Evolutionary conservation across 2,888 invertebrate species (phyloP).

Genomic region (Calameuta filiformis): DNA sequence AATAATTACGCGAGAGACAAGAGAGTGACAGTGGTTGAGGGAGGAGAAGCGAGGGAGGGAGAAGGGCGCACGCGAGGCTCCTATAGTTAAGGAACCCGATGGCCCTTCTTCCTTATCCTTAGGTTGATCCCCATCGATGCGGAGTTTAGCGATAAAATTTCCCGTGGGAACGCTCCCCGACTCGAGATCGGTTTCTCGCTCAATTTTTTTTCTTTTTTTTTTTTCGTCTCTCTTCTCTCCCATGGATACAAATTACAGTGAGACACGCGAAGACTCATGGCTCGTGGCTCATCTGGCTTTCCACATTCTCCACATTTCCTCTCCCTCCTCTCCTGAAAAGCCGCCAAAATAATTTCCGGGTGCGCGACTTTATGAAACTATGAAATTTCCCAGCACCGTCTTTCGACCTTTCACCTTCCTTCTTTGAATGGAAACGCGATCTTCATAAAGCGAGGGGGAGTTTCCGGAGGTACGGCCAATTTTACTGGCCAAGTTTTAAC

Average conservation of each 20-base stretch:
- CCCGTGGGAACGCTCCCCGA: slow-evolving; percentile 20
- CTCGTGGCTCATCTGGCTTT: not conserved
- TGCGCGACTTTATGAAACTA: slow-evolving; percentile 18
- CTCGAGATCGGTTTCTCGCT: slow-evolving; percentile 21
- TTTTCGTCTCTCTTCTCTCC: slow-evolving; percentile 5
- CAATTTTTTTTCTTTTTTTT: slow-evolving; percentile 7
- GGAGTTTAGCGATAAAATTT: slow-evolving; percentile 42
- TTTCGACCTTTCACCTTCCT: not conserved
- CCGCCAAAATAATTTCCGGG: slow-evolving; percentile 21
- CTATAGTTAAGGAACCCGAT: not conserved
- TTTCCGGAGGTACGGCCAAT: slow-evolving; percentile 15
- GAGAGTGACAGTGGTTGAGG: not conserved
- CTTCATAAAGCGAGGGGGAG: slow-evolving; percentile 1
- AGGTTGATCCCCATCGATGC: not conserved
- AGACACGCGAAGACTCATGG: not conserved
- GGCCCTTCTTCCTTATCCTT: not conserved
- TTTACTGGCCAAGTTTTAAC: slow-evolving; percentile 49
- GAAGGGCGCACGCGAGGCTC: not conserved
- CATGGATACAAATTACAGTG: not conserved
- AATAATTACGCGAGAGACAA: slow-evolving; percentile 34
- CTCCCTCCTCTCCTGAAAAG: slow-evolving; percentile 9
- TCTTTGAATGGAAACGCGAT: not conserved
- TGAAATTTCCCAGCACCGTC: slow-evolving; percentile 6
- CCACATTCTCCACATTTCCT: not conserved
- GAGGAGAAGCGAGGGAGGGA: not conserved